These are phyloP conservation scores for Leptopilina drosophilae DNA, from an alignment of 2,888 invertebrate species.

Conservation along the genomic window DNA sequence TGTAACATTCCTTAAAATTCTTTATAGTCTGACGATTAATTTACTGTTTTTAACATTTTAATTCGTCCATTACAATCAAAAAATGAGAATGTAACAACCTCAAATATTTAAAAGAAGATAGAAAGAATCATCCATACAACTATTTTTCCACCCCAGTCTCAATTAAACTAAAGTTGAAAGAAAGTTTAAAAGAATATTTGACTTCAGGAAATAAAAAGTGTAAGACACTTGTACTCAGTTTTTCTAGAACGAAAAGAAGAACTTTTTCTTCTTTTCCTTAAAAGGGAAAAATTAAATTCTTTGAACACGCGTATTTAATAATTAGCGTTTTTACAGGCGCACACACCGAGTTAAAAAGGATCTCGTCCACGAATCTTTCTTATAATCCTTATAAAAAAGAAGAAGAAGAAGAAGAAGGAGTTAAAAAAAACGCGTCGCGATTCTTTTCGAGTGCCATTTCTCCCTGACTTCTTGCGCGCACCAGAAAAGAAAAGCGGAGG, in stretches of 20 bases:
- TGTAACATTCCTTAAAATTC: too few relatives aligned
- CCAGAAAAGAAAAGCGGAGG: slow-evolving; percentile 48
- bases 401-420: too few relatives aligned
- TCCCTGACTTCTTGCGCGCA: slow-evolving; percentile 47
- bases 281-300: neutral
- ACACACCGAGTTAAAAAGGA: slow-evolving; percentile 3
- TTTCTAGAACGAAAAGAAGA: neutral
- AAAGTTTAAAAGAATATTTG: too few relatives aligned
- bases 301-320: slow-evolving; percentile 49
- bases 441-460: slow-evolving; percentile 39
- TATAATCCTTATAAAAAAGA: neutral
- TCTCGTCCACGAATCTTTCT: slow-evolving; percentile 2
- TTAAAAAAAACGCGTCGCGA: slow-evolving; percentile 42
- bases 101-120: too few relatives aligned
- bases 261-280: neutral
- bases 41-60: too few relatives aligned
- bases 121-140: too few relatives aligned
- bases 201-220: neutral
- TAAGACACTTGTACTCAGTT: too few relatives aligned
- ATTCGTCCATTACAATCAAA: too few relatives aligned
- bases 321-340: slow-evolving; percentile 62
- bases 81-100: too few relatives aligned
- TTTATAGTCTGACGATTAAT: too few relatives aligned
- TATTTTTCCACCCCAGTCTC: too few relatives aligned
- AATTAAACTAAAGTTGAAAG: too few relatives aligned